Evolutionary conservation across 35 echinoderm and acorn worm genomes (phyloP), one percentile per base, ranked within the genome.

Genomic region (Lytechinus pictus): DNA sequence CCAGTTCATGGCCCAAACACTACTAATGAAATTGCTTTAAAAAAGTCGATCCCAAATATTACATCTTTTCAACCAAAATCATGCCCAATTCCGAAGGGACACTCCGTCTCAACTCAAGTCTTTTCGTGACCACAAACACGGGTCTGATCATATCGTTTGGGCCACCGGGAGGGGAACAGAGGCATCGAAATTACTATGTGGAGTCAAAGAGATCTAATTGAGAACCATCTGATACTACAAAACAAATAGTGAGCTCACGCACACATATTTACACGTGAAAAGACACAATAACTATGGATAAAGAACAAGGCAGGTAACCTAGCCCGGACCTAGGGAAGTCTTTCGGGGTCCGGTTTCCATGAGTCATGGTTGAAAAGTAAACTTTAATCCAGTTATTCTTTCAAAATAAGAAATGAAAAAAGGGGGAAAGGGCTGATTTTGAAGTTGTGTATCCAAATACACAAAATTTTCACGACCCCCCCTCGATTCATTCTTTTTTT

Each of bases 331-430:
- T 51, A 90, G 88, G 52, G 88, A 52, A 90, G 88, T 90, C 88
- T 90, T 90, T 90, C 11, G 11, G 88, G 9, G 29, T 90, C 88
- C 28, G 28, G 52, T 90, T 90, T n/a, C 88, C 29, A 21, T 90
- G 88, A 90, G 29, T 90, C 88, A 90, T 54, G 9, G 29, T 52
- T 44, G 7, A 90, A 12, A 90, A 90, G 88, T 90, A 90, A 90
- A 90, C 88, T 90, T 90, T 90, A 90, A 90, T 90, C 88, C 28
- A 90, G 88, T 90, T 90, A 90, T 90, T 90, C 88, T 79, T 79
- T n/a, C 66, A 79, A 79, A 90, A 90, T 52, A 33, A 52, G 29
- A 27, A 90, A 13, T 11, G 13, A 11, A 90, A 90, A 10, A n/a
- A 29, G 21, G 66, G 2, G 14, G n/a, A 24, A 79, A 24, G 66